These are phyloP conservation scores for Botia almorhae DNA, from an alignment of 2,797 vertebrate species.

Conservation along the genomic window DNA sequence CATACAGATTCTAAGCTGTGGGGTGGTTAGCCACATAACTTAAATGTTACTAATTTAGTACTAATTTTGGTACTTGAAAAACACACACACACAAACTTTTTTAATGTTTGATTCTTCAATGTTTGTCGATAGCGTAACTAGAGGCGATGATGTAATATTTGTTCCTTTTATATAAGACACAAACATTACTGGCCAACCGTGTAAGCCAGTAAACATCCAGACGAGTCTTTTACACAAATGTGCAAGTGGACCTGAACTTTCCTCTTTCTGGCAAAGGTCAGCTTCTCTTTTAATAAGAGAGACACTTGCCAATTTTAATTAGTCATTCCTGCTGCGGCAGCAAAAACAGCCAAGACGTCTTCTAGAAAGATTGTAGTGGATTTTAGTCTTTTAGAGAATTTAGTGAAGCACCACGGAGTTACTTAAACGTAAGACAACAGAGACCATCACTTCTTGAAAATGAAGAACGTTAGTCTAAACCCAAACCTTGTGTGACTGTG, in stretches of 20 bases:
- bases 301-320: background rate
- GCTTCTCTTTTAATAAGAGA: slow-evolving; percentile 1
- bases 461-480: no score
- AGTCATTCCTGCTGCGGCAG: background rate
- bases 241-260: background rate
- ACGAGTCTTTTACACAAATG: background rate
- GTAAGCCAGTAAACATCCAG: background rate
- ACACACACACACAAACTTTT: background rate
- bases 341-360: background rate
- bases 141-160: background rate
- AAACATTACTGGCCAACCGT: background rate
- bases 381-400: background rate
- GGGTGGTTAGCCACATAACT: no score
- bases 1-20: no score
- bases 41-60: no score
- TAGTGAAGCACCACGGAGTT: background rate
- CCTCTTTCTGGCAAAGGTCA: background rate
- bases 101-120: background rate
- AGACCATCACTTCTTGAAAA: no score
- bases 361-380: no score
- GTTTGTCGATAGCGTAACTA: background rate
- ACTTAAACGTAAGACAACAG: no score
- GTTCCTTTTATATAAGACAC: background rate
- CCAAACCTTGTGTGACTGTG: no score
- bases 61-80: no score